A percentile compares a stretch with the other conserved stretches of the same genome.
Conservation (phyloP, 2,113 vertebrate species). For the Chaetura pelagica region DNA sequence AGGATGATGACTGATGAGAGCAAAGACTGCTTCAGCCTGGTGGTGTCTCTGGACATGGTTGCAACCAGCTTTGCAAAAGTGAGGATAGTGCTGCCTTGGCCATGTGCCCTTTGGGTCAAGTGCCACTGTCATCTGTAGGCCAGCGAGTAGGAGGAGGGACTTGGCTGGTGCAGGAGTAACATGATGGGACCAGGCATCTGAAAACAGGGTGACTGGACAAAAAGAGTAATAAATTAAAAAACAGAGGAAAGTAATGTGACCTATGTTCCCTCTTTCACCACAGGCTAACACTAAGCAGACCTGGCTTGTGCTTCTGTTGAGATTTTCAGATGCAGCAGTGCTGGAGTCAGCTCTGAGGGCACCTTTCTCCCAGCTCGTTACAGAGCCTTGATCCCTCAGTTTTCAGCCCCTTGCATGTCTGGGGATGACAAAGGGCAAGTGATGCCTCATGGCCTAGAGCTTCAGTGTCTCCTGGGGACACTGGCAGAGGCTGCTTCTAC, state of each 20-base stretch:
- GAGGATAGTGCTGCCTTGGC: neutral
- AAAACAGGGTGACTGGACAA: neutral
- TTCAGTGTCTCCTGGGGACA: accelerated
- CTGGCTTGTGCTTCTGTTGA: neutral
- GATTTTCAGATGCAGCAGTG: neutral
- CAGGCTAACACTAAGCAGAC: accelerated
- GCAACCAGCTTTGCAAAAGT: neutral
- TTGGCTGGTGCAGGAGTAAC: accelerated
- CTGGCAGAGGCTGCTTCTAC: neutral
- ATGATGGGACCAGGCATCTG: neutral
- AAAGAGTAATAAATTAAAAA: neutral
- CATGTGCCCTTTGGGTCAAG: neutral
- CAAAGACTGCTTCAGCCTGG: neutral
- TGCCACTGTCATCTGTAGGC: accelerated
- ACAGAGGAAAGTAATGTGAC: neutral
- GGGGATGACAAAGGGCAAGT: neutral
- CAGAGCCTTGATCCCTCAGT: accelerated
- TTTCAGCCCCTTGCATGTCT: neutral
- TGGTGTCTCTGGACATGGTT: neutral
- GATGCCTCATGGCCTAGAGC: accelerated
- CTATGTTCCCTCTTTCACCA: neutral
- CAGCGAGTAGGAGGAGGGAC: neutral
- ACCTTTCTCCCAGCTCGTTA: neutral
- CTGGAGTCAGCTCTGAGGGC: neutral
- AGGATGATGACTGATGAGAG: neutral